Conservation (phyloP, 2,113 vertebrate genomes). For the Tetraodon nigroviridis region DNA sequence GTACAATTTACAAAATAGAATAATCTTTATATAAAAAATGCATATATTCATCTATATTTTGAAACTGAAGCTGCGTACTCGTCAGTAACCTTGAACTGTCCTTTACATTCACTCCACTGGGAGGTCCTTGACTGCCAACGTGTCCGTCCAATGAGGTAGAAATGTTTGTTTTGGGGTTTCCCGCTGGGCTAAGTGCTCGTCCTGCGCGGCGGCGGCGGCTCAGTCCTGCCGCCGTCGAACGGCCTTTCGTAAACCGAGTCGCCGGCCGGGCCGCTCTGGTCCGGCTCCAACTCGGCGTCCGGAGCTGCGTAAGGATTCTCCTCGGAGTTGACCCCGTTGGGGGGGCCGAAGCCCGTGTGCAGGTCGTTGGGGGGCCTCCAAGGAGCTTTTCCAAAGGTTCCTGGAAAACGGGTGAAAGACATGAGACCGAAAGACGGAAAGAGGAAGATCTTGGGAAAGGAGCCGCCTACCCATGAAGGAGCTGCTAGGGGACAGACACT, state of each 20-base stretch:
- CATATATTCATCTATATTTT: conserved; percentile 55
- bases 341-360: conserved; percentile 53
- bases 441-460: background rate
- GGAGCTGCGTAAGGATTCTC: conserved; percentile 71
- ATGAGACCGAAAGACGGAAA: background rate
- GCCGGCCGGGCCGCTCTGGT: conserved; percentile 61
- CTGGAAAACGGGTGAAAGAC: conserved; percentile 61
- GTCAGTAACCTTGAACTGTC: conserved; percentile 42
- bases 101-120: conserved; percentile 70
- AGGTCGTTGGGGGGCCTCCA: conserved; percentile 80
- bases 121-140: conserved; percentile 64
- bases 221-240: conserved; percentile 77
- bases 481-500: conserved; percentile 58
- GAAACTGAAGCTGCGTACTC: conserved; percentile 40
- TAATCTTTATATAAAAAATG: conserved; percentile 81
- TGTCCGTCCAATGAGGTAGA: conserved; percentile 88
- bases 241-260: conserved; percentile 72
- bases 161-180: conserved; percentile 62
- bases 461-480: conserved; percentile 85
- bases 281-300: conserved; percentile 72
- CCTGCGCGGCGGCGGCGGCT: conserved; percentile 63
- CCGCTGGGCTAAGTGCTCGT: conserved; percentile 75
- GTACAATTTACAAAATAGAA: conserved; percentile 89
- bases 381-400: conserved; percentile 91
- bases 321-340: conserved; percentile 58